Percentiles rank a stretch among this genome's conserved stretches.
phyloP scores from a whole-genome alignment of 2,113 vertebrate species.

The Onychostruthus taczanowskii region DNA sequence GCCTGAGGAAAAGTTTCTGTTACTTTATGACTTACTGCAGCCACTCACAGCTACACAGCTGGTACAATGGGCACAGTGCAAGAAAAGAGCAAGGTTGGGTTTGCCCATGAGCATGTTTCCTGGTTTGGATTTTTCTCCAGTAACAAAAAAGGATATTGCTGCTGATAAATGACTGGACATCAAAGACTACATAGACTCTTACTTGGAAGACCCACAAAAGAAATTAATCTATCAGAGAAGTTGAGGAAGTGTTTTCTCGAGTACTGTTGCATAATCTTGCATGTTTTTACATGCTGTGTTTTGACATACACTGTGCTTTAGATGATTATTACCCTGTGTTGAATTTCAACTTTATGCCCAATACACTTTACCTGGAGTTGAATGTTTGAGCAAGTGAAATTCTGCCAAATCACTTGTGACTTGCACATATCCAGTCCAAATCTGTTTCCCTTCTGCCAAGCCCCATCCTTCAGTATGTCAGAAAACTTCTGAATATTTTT shows the following conservation, averaged over 20 bases:
- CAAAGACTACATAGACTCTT: not conserved
- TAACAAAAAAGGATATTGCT: not conserved
- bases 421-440: not conserved
- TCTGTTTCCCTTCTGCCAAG: not conserved
- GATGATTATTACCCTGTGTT: not conserved
- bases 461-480: not conserved
- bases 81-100: not conserved
- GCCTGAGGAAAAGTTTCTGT: not conserved
- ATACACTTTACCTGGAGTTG: not conserved
- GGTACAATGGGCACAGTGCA: not conserved
- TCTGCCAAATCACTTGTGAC: not conserved
- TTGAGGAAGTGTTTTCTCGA: not conserved
- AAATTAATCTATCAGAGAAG: not conserved
- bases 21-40: not conserved
- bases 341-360: not conserved
- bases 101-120: not conserved
- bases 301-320: not conserved
- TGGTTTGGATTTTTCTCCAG: not conserved
- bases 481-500: not conserved
- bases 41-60: not conserved
- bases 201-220: not conserved
- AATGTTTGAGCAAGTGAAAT: not conserved
- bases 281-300: conserved; percentile 3
- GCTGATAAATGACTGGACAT: not conserved
- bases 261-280: not conserved